Conservation (phyloP, 2,888 invertebrate genomes). For the Eurytoma californica region DNA sequence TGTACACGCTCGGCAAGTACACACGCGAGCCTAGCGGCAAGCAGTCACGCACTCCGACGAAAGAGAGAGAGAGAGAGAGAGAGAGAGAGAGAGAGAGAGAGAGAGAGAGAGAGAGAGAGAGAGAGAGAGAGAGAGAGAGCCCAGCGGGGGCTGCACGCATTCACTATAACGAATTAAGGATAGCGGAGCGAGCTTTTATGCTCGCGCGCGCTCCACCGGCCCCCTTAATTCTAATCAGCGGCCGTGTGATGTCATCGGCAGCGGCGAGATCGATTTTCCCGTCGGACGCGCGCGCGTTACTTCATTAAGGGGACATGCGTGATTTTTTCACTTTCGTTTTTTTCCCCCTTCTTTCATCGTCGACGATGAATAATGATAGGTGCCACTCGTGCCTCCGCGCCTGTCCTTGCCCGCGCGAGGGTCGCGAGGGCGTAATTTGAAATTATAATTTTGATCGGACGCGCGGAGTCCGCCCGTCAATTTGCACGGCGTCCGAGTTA, state of each 20-base stretch:
- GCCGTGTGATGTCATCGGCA: slow-evolving; percentile 59
- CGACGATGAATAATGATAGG: slow-evolving; percentile 43
- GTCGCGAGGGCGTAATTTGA: slow-evolving; percentile 11
- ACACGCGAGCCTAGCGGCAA: slow-evolving; percentile 56
- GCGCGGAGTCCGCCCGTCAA: neutral
- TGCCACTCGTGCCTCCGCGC: neutral
- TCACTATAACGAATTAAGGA: slow-evolving; percentile 58
- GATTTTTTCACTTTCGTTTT: slow-evolving; percentile 22
- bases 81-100: slow-evolving; percentile 46
- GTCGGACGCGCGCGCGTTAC: slow-evolving; percentile 10
- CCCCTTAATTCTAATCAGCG: slow-evolving; percentile 62
- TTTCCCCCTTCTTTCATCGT: neutral
- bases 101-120: too few species aligned
- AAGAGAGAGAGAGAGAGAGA: neutral
- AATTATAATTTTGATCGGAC: slow-evolving; percentile 39
- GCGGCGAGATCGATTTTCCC: slow-evolving; percentile 22
- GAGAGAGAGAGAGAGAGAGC: too few species aligned
- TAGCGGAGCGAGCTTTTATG: slow-evolving; percentile 58
- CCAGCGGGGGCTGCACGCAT: slow-evolving; percentile 58
- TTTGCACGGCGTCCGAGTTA: neutral
- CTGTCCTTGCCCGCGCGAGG: neutral
- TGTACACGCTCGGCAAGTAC: slow-evolving; percentile 50
- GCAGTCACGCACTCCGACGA: slow-evolving; percentile 59
- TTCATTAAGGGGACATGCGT: slow-evolving; percentile 30
- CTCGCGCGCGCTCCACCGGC: slow-evolving; percentile 46